phyloP scores from a whole-genome alignment of 2,888 invertebrate genomes.

The Phortica okadai region DNA sequence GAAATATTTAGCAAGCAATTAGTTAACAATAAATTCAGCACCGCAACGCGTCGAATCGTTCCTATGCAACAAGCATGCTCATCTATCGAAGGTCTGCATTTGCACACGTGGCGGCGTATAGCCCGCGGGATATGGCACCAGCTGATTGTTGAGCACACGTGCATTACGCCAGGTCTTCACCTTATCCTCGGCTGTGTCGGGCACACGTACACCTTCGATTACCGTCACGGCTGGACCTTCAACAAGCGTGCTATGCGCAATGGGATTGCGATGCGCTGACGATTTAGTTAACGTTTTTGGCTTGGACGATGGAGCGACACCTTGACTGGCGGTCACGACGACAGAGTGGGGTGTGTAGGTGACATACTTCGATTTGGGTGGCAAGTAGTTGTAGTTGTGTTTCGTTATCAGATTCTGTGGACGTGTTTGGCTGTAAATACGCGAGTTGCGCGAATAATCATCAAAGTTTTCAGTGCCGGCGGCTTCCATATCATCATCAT shows the following conservation, averaged over 20 bases:
- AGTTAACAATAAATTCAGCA: slow-evolving; percentile 33
- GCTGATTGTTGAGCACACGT: slow-evolving; percentile 89
- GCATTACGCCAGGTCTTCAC: slow-evolving; percentile 91
- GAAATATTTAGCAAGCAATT: slow-evolving; percentile 23
- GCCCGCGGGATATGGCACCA: slow-evolving; percentile 85
- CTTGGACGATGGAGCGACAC: slow-evolving; percentile 43
- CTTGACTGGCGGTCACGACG: slow-evolving; percentile 64
- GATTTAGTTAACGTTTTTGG: slow-evolving; percentile 5
- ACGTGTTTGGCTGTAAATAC: slow-evolving; percentile 51
- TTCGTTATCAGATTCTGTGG: slow-evolving; percentile 69
- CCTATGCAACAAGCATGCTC: slow-evolving; percentile 22
- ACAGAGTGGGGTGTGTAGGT: slow-evolving; percentile 63
- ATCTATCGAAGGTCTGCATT: slow-evolving; percentile 70
- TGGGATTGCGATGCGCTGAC: slow-evolving; percentile 57
- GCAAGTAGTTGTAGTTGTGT: slow-evolving; percentile 59
- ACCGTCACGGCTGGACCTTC: slow-evolving; percentile 78
- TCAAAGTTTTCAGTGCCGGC: slow-evolving; percentile 54
- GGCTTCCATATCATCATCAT: slow-evolving; percentile 48
- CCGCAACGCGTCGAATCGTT: neutral
- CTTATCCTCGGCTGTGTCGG: slow-evolving; percentile 89
- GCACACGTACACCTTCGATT: slow-evolving; percentile 86
- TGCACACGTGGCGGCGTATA: slow-evolving; percentile 81
- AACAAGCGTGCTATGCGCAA: slow-evolving; percentile 61
- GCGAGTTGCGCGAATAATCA: slow-evolving; percentile 51
- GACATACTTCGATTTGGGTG: slow-evolving; percentile 57